Base-by-base conservation (phyloP, 1,140 invertebrate species). In the Dinothrombium tinctorium region DNA sequence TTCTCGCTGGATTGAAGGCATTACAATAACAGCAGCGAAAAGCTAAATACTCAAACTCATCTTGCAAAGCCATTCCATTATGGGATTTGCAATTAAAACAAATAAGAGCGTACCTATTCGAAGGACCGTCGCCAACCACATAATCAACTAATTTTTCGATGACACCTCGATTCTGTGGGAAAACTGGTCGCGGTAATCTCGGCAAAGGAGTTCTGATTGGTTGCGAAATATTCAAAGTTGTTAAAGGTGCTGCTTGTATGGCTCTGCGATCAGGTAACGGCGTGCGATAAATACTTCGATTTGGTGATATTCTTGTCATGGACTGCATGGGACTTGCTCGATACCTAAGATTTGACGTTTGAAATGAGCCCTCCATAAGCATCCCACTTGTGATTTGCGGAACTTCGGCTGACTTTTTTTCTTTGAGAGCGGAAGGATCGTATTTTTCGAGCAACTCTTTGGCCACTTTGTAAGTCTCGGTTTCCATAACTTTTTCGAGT, bases 31-130 rank as follows among this genome's bases (percentile, higher is more conserved):
- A 83, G 61, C 84, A 92, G 44, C 71, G 64, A 58, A 79, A 90
- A 40, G 73, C 75, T 63, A 86, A 66, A 62, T 77, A 94, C 56
- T 90, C 84, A 63, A 89, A 96, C 54, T 96, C 92, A 59, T 96
- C 89, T 54, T 74, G 72, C 5, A 92, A 65, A 14, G 87, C 81
- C 86, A 98, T 94, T 47, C 92, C 90, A 63, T 98, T 96, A 56
- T 96, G 90, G 9, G 73, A 73, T 43, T 68, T 68, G 57, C 92
- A 98, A 44, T 77, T 66, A 23, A 66, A 66, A 61, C 92, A 98
- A 54, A 98, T 89, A 37, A 98, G 67, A 26, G 87, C 90, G 60
- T 77, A 94, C 48, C 87, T 69, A 64, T 90, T 83, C 43, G 73
- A 72, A 36, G 89, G 86, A 19, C 87, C 89, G 65, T 98, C 90